Base-by-base conservation (phyloP, 1,140 invertebrate genomes). In the Scaptodrosophila lebanonensis region DNA sequence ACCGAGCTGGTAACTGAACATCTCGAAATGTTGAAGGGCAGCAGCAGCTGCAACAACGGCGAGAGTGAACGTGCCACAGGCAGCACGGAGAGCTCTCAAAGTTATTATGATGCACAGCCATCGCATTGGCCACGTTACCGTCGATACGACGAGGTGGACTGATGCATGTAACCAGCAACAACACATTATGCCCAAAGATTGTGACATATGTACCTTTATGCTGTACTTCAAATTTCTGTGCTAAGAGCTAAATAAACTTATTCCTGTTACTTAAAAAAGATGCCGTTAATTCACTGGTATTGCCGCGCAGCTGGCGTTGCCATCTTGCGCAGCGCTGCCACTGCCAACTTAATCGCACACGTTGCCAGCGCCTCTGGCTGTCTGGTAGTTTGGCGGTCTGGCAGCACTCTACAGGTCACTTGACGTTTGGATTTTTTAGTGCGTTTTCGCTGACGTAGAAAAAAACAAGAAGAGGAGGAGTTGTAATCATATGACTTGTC, bases 401-500 rank as follows among this genome's bases (percentile, higher is more conserved):
- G n/a, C n/a, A n/a, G n/a, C n/a, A n/a, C n/a, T 1, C 39, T 48
- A 11, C 13, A 1, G 11, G 52, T 62, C 59, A 62, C 40, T 62
- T 62, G 59, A 62, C 45, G 15, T 25, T 16, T 7, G 59, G 39
- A 30, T 38, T 50, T 18, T 57, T 62, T 62, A 57, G 59, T 27
- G 25, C 39, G 12, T 52, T 56, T 50, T 16, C 12, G 17, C 29
- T 17, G 18, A 32, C 7, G 17, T 22, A 52, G 30, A 27, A 45
- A 29, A 2, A 1, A 27, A 25, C 11, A 57, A 57, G 17, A 62
- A 50, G 59, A 62, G 44, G 59, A 57, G n/a, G 25, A 44, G 9
- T 29, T 43, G 7, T 18, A 79, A 82, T 79, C 73, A 79, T 79
- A 79, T 79, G 73, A 77, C 73, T 77, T 70, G 66, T 75, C 64